Evolutionary conservation across 2,113 vertebrate genomes (phyloP).

Genomic region (Pimephales promelas): DNA sequence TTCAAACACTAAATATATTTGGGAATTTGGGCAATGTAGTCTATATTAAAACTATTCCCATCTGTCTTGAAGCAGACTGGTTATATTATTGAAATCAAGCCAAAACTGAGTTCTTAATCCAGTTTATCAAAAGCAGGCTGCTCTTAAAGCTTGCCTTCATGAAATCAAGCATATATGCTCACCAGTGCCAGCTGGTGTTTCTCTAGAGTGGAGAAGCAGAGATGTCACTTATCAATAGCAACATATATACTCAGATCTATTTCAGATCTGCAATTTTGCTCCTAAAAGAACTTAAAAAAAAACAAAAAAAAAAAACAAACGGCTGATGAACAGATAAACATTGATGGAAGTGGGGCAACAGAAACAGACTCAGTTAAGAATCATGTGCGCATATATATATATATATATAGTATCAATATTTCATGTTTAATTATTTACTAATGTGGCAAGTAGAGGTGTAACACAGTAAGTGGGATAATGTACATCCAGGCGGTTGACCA

Average conservation of each 20-base stretch:
- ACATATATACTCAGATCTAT: conserved; percentile 2
- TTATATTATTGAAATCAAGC: conserved; percentile 2
- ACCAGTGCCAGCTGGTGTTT: conserved; percentile 8
- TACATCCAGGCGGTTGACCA: too few species aligned
- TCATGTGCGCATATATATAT: too few species aligned
- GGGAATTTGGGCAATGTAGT: not conserved
- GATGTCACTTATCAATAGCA: not conserved
- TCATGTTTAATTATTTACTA: too few species aligned
- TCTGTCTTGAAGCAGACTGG: not conserved
- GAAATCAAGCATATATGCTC: conserved; percentile 14
- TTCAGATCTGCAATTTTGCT: not conserved
- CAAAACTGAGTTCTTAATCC: conserved; percentile 17
- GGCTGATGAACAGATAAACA: not conserved
- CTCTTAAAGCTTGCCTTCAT: conserved; percentile 1
- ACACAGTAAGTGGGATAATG: too few species aligned
- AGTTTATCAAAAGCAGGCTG: conserved; percentile 15
- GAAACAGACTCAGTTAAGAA: too few species aligned
- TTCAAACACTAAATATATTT: conserved; percentile 11
- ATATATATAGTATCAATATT: too few species aligned
- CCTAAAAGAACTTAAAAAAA: not conserved
- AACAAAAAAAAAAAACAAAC: too few species aligned
- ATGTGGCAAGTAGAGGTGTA: too few species aligned
- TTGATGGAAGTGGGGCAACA: not conserved
- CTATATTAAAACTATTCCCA: conserved; percentile 20
- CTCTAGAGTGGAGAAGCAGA: not conserved